Base-by-base conservation (phyloP, 2,888 invertebrate species). In the Limnephilus auricula region DNA sequence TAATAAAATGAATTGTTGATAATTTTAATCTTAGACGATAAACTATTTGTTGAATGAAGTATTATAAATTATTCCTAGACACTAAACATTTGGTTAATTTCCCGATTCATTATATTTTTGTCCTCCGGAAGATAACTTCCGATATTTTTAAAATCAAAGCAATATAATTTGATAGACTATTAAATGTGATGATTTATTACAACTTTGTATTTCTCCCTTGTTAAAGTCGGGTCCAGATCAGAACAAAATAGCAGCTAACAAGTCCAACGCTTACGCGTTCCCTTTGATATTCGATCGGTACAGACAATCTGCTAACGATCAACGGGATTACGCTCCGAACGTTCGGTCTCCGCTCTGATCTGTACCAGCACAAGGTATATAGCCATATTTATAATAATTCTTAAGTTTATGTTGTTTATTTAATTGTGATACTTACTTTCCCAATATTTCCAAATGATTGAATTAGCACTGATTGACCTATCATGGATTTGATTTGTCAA, bases 121-220 rank as follows among this genome's bases (percentile, higher is more conserved):
- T 65, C 25, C 65, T 65, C 6, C n/a, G 65, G n/a, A 65, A 65
- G 65, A 9, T 65, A 9, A 25, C 25, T 65, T 65, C 65, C 65
- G 9, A 65, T 65, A 65, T 65, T 2, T 65, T 65, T 65, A 65
- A 65, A 65, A 25, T 65, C 25, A 25, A 25, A n/a, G 65, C n/a
- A 65, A 65, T 65, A 65, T 25, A n/a, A 65, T 25, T 65, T 25
- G n/a, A 65, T 25, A 65, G 65, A 65, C 65, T 25, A 65, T 25
- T 25, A 1, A 65, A 25, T 65, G 65, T 65, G 65, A 65, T 65
- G 65, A 65, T 65, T 65, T 65, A 65, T 65, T 65, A 65, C 65
- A 65, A 65, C n/a, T 65, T n/a, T 65, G 65, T 65, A 65, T 65
- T 65, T 65, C 65, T 65, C 65, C 65, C 65, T 65, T 65, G 65